phyloP scores from a whole-genome alignment of 2,888 invertebrate species.

The Neocrepidodera transversa region DNA sequence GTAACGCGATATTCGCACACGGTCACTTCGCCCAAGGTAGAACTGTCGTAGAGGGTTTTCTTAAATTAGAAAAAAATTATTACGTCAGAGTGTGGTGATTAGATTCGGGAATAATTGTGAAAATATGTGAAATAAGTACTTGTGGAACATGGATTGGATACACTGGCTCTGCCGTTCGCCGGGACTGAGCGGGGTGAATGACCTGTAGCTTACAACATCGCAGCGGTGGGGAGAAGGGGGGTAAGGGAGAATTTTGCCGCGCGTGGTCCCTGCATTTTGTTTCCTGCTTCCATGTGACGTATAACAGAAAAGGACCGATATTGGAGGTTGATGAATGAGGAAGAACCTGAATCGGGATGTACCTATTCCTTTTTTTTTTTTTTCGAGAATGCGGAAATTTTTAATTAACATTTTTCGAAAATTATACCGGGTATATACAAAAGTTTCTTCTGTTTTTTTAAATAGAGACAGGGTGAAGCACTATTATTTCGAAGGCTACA shows the following conservation, averaged over 20 bases:
- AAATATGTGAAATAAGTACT: constrained; percentile 54
- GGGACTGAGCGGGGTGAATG: constrained; percentile 61
- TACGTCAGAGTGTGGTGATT: constrained; percentile 13
- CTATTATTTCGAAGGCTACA: too few relatives aligned
- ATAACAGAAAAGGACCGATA: constrained; percentile 32
- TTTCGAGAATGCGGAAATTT: background rate
- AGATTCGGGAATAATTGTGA: constrained; percentile 17
- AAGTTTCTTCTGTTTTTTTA: too few relatives aligned
- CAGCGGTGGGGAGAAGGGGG: constrained; percentile 44
- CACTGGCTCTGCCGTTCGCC: constrained; percentile 56
- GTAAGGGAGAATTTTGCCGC: constrained; percentile 57
- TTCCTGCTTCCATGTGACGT: constrained; percentile 57
- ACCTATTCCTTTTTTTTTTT: background rate
- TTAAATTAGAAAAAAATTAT: constrained; percentile 3
- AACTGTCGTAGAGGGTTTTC: background rate
- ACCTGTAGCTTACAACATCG: constrained; percentile 58
- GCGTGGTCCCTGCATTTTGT: constrained; percentile 58
- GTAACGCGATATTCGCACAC: constrained; percentile 9
- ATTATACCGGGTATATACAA: background rate
- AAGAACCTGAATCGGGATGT: background rate
- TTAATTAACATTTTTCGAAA: background rate
- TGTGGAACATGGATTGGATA: constrained; percentile 52
- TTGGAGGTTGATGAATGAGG: constrained; percentile 31
- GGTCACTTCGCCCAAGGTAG: background rate
- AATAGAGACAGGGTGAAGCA: too few relatives aligned